Evolutionary conservation across 2,888 invertebrate genomes (phyloP).

Genomic region (Seira ritae): DNA sequence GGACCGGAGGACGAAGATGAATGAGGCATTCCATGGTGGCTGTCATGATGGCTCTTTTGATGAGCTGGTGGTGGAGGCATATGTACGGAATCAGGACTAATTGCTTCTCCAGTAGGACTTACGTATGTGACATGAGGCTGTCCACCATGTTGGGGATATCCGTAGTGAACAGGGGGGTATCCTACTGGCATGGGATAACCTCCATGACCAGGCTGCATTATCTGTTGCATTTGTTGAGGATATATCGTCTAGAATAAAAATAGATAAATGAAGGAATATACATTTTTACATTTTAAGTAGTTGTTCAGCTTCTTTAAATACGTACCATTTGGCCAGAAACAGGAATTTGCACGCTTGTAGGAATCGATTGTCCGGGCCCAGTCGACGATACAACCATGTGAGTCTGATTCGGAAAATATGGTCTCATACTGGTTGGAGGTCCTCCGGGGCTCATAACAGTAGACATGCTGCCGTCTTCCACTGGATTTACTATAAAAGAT

Average conservation of each 20-base stretch:
- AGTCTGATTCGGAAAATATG: conserved; percentile 61
- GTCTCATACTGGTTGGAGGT: conserved; percentile 42
- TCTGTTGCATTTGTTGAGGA: conserved; percentile 63
- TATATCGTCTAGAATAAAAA: conserved; percentile 51
- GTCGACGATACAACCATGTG: conserved; percentile 63
- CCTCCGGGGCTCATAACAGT: conserved; percentile 44
- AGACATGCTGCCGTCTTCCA: conserved; percentile 36
- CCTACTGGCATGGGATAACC: conserved; percentile 52
- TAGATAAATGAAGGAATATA: too few species aligned
- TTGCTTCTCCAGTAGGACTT: conserved; percentile 41
- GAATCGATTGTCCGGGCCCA: conserved; percentile 36
- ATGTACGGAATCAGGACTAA: conserved; percentile 59
- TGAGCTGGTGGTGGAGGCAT: conserved; percentile 52
- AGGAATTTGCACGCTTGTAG: conserved; percentile 47
- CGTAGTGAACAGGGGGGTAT: conserved; percentile 61
- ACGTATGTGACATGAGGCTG: conserved; percentile 62
- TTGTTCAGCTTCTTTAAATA: neutral
- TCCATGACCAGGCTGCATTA: conserved; percentile 58
- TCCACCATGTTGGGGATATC: conserved; percentile 61
- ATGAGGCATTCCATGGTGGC: conserved; percentile 59
- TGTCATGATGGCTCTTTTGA: conserved; percentile 63
- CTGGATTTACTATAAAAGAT: conserved; percentile 27
- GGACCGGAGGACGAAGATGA: conserved; percentile 45
- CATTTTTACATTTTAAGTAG: neutral
- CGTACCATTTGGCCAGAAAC: conserved; percentile 59